These are phyloP conservation scores for Alfaro cultratus DNA, from an alignment of 2,797 vertebrate genomes.

Conservation along the genomic window DNA sequence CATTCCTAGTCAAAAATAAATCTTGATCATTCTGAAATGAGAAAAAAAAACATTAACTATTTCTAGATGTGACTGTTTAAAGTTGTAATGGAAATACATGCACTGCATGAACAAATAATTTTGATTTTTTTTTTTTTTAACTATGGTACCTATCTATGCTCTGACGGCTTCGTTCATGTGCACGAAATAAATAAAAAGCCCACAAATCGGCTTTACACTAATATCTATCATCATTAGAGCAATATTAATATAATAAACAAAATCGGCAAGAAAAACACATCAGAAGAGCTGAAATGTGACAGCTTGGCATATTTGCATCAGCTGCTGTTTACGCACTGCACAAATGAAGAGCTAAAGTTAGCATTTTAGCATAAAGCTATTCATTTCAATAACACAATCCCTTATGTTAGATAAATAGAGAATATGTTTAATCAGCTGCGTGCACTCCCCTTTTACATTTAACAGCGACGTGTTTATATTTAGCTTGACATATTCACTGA, in stretches of 20 bases:
- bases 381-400: neutral
- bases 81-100: neutral
- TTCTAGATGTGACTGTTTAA: neutral
- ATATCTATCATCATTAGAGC: neutral
- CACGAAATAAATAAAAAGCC: neutral
- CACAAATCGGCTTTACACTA: neutral
- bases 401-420: neutral
- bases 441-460: neutral
- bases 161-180: neutral
- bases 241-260: neutral
- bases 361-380: neutral
- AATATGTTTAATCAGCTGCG: no score
- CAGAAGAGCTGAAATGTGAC: neutral
- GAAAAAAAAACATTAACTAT: neutral
- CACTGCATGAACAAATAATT: neutral
- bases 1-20: no score
- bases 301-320: neutral
- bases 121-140: neutral
- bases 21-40: no score
- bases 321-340: neutral
- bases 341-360: constrained; percentile 14
- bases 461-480: fast-evolving
- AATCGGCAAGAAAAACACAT: neutral
- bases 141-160: neutral
- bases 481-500: neutral